phyloP scores from a whole-genome alignment of 2,888 invertebrate species.

The Acanthosepion esculentum region DNA sequence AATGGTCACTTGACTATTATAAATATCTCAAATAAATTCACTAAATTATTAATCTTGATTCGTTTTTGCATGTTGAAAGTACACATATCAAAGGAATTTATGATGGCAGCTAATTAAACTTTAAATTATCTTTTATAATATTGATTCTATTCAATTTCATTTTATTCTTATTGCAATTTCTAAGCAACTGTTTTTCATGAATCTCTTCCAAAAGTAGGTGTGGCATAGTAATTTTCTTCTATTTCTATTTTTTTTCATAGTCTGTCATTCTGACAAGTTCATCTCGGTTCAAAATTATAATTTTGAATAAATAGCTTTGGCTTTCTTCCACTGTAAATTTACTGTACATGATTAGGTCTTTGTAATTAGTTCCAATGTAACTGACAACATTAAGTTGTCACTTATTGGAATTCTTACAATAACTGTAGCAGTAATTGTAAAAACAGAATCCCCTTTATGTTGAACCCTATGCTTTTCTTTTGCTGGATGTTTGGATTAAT shows the following conservation, averaged over 20 bases:
- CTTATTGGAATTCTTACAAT: too few species aligned
- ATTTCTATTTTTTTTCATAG: background rate
- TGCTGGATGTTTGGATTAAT: too few species aligned
- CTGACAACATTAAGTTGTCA: too few species aligned
- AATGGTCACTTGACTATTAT: background rate
- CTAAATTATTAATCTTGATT: background rate
- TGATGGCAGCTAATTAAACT: background rate
- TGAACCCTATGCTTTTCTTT: too few species aligned
- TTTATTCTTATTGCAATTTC: constrained; percentile 33
- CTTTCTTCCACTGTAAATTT: too few species aligned
- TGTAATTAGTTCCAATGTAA: too few species aligned
- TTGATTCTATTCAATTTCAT: background rate
- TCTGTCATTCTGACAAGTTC: too few species aligned
- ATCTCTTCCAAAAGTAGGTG: background rate
- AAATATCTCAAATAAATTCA: background rate
- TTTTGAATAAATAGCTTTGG: too few species aligned
- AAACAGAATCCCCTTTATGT: too few species aligned
- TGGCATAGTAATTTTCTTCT: background rate
- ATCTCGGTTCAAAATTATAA: too few species aligned
- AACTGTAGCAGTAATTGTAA: too few species aligned
- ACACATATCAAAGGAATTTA: background rate
- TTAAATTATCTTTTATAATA: background rate
- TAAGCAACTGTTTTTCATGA: background rate
- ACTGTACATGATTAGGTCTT: too few species aligned
- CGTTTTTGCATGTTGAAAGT: background rate